Evolutionary conservation across 2,113 vertebrate genomes (phyloP).

Genomic region (Ondatra zibethicus): DNA sequence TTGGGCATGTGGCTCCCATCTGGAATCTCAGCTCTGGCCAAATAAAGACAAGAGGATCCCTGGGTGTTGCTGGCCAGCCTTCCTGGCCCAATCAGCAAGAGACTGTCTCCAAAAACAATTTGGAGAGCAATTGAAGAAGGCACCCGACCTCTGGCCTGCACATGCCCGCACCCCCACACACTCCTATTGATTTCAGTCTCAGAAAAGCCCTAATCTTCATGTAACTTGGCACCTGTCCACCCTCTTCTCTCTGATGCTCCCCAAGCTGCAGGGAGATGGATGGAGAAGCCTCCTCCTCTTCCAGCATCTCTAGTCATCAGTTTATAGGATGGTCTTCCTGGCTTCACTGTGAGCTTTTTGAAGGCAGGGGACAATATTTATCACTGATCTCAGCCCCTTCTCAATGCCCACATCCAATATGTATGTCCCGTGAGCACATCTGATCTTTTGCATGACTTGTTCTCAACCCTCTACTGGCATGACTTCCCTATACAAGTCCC

Average conservation of each 20-base stretch:
- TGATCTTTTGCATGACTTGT: too few species aligned
- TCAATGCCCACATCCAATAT: background rate
- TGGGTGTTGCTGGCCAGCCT: background rate
- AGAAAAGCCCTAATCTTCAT: slow-evolving; percentile 24
- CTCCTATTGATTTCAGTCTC: background rate
- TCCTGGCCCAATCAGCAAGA: background rate
- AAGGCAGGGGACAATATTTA: background rate
- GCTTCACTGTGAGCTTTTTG: background rate
- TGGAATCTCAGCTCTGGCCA: background rate
- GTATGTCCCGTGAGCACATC: background rate
- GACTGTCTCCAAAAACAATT: background rate
- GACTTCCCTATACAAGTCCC: background rate
- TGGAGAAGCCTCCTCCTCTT: background rate
- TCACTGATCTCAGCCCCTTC: background rate
- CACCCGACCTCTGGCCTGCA: too few species aligned
- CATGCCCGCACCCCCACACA: background rate
- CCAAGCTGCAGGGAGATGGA: background rate
- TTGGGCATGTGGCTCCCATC: too few species aligned
- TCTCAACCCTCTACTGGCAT: background rate
- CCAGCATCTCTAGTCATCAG: background rate
- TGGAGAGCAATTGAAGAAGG: background rate
- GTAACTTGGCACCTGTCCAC: background rate
- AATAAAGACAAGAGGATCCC: background rate
- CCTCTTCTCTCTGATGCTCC: background rate
- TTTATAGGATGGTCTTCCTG: background rate